Evolutionary conservation across 2,113 vertebrate genomes (phyloP).

Genomic region (Colossoma macropomum): DNA sequence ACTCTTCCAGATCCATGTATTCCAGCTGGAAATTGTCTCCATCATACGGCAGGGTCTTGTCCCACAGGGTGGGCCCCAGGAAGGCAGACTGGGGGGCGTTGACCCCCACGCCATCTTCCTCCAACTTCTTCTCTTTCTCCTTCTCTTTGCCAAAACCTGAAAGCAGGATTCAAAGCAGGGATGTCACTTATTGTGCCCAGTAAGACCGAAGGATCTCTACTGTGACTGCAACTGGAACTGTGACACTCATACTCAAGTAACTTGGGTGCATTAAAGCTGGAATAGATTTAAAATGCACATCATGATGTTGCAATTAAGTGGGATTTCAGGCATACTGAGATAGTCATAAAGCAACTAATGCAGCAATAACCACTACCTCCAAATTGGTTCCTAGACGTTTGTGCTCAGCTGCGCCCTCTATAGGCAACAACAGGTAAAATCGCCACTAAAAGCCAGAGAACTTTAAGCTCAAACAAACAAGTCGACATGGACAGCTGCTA

Average conservation of each 20-base stretch:
- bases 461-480: conserved; percentile 18
- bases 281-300: not conserved
- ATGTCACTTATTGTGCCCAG: not conserved
- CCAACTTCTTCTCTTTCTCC: conserved; percentile 87
- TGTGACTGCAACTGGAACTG: no score
- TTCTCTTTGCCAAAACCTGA: conserved; percentile 92
- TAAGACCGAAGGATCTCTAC: not conserved
- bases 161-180: not conserved
- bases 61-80: conserved; percentile 96
- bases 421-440: not conserved
- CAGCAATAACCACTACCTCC: not conserved
- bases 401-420: conserved; percentile 63
- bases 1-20: conserved; percentile 99
- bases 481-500: not conserved
- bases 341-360: not conserved
- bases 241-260: no score
- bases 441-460: conserved; percentile 15
- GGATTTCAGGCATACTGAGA: not conserved
- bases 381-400: not conserved
- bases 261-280: no score
- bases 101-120: conserved; percentile 82
- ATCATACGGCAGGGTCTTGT: conserved; percentile 97
- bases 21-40: conserved; percentile 98
- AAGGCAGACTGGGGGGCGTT: conserved; percentile 93
- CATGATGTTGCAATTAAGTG: not conserved